phyloP scores from a whole-genome alignment of 2,113 vertebrate species.

The Stigmatopora nigra region DNA sequence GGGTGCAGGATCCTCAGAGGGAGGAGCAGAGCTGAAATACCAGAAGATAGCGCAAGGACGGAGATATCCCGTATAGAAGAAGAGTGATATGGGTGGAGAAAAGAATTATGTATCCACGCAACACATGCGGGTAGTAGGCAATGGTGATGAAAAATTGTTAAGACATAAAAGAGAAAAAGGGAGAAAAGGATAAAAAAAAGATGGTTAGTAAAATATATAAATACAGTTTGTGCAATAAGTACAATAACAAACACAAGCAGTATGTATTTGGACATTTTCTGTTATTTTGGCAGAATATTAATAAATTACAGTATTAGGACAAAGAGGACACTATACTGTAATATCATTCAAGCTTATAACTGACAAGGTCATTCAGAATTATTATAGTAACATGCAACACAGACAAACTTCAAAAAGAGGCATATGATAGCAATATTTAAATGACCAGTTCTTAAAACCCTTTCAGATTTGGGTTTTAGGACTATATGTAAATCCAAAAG shows the following conservation, averaged over 20 bases:
- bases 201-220: slow-evolving; percentile 58
- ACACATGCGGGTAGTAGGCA: slow-evolving; percentile 2
- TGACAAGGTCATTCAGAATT: background rate
- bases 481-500: background rate
- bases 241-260: slow-evolving; percentile 1
- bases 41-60: slow-evolving; percentile 34
- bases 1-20: slow-evolving; percentile 80
- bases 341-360: background rate
- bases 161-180: slow-evolving; percentile 11
- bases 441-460: background rate
- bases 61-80: slow-evolving; percentile 28
- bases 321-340: background rate
- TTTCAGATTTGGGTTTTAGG: background rate
- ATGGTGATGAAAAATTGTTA: slow-evolving; percentile 11
- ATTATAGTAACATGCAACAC: background rate
- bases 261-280: background rate
- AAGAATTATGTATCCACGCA: slow-evolving; percentile 10
- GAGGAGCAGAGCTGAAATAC: slow-evolving; percentile 69
- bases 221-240: slow-evolving; percentile 16
- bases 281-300: background rate
- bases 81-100: background rate
- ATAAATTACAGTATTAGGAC: background rate
- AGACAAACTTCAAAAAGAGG: background rate
- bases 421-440: background rate
- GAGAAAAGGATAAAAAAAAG: slow-evolving; percentile 32